Evolutionary conservation across 2,888 invertebrate genomes (phyloP), one percentile per base, ranked within the genome.

Genomic region (Caenorhabditis sp.): DNA sequence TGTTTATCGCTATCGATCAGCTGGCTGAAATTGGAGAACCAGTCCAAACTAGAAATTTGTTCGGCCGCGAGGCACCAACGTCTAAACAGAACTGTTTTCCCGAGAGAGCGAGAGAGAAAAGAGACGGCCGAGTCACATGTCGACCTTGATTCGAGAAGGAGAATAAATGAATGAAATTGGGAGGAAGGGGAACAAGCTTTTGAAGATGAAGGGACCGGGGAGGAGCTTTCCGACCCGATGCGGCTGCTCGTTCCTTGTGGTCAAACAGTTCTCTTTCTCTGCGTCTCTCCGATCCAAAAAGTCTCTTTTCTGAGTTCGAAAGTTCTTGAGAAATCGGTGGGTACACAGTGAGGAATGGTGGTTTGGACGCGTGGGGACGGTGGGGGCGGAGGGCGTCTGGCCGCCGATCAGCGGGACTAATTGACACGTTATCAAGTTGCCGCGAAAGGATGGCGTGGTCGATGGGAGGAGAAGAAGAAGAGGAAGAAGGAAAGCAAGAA

Each of bases 331-430:
- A 26, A 46, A 35, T 8, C 24, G 46, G 27, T 50, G 32, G 52
- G 62, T 52, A 63, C 62, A 63, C 62, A 52, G 11, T 55, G 46
- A 59, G 27, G 41, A 48, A 50, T 43, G 62, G 48, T 63, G 62
- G 62, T 63, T 63, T 63, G 62, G 32, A 52, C 62, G 52, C 48
- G 15, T 6, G 50, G 17, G 24, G 11, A 50, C 17, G 37, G 37
- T 37, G 37, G 13, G 20, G 43, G 22, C 43, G 41, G 45, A 11
- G 20, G 35, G 20, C 32, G 20, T 30, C 30, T 30, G n/a, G n/a
- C n/a, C n/a, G 9, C 15, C 22, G 26, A 61, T 35, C 48, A 50
- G 27, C 37, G 24, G 52, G 26, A 50, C 39, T 41, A 50, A 62
- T 43, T 30, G 46, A 59, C 35, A 15, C 24, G 11, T 53, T 24